Evolutionary conservation across 2,113 vertebrate species (phyloP), one percentile per base, ranked within the genome.

Genomic region (Microcebus ravelobensis): DNA sequence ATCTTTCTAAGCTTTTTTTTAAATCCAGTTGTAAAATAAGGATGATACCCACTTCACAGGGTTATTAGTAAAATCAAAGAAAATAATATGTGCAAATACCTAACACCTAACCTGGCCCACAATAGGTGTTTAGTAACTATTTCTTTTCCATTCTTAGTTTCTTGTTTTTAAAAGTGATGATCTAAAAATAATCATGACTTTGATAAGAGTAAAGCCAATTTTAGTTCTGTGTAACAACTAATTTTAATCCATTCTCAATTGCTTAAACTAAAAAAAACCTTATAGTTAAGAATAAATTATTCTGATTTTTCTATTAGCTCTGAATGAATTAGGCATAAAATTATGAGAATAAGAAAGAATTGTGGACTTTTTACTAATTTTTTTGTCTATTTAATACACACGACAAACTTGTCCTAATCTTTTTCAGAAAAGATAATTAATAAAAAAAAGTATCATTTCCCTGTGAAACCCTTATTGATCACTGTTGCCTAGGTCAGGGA

Each of bases 221-320:
- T 92, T 92, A 86, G 13, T 23, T 85, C 34, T 92, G 23, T 59
- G 15, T 5, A 87, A 55, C 25, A 87, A 29, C 9, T 86, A 61
- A 68, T 86, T 92, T 90, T 83, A 94, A 89, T 79, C 9, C 45
- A 82, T 74, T 74, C 8, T 82, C 20, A 34, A 42, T 87, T 95
- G 67, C 36, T 88, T 94, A 91, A 59, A 55, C 48, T 79, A 85
- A 91, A 8, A 73, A 42, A 45, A 8, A 74, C 52, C 48, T 82
- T 71, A 82, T 21, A 90, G n/a, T 77, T 86, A 92, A 93, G 36
- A 92, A 79, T 82, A 45, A 73, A 70, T 81, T 80, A 67, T 45
- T 83, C 25, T 77, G 45, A 76, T 57, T 89, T 97, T 96, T 84
- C 67, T 86, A 59, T 87, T 91, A 95, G 29, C 34, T 81, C 57